Evolutionary conservation across 2,113 vertebrate genomes (phyloP).

Genomic region (Murina feae): DNA sequence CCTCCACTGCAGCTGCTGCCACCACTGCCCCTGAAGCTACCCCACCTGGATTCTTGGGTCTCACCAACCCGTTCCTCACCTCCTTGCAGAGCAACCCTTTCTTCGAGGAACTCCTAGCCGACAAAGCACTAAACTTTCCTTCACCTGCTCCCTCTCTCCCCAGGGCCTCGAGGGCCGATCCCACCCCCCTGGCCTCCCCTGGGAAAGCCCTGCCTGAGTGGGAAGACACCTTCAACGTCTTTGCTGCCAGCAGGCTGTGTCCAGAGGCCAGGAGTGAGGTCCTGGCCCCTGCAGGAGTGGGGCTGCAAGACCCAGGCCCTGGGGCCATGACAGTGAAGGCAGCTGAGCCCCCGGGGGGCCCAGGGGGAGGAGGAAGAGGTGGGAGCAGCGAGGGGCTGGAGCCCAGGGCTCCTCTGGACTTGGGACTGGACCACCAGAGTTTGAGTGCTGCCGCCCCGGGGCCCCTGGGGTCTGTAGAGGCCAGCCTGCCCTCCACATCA

Average conservation of each 20-base stretch:
- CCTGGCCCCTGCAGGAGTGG: slow-evolving; percentile 48
- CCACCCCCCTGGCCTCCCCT: slow-evolving; percentile 75
- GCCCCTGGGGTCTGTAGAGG: background rate
- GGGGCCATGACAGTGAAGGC: slow-evolving; percentile 21
- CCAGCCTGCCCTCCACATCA: background rate
- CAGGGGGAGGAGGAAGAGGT: slow-evolving; percentile 45
- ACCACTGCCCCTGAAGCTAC: slow-evolving; percentile 74
- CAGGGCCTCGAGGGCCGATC: slow-evolving; percentile 83
- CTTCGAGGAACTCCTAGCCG: slow-evolving; percentile 86
- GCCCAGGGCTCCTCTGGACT: slow-evolving; percentile 34
- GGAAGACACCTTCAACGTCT: slow-evolving; percentile 88
- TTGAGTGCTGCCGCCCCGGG: background rate
- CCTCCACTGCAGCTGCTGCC: slow-evolving; percentile 72
- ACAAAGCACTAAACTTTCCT: slow-evolving; percentile 85
- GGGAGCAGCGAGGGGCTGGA: slow-evolving; percentile 47
- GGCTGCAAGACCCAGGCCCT: slow-evolving; percentile 39
- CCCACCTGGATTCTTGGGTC: slow-evolving; percentile 79
- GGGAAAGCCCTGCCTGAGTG: slow-evolving; percentile 78
- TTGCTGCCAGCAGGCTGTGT: slow-evolving; percentile 88
- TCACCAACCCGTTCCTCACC: slow-evolving; percentile 90
- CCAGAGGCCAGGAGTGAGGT: slow-evolving; percentile 61
- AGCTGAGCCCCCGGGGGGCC: background rate
- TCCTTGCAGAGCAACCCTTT: slow-evolving; percentile 90
- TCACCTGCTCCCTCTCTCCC: slow-evolving; percentile 92
- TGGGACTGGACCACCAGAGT: slow-evolving; percentile 23